Evolutionary conservation across 2,888 invertebrate species (phyloP).

Genomic region (Phaonia tiefii): DNA sequence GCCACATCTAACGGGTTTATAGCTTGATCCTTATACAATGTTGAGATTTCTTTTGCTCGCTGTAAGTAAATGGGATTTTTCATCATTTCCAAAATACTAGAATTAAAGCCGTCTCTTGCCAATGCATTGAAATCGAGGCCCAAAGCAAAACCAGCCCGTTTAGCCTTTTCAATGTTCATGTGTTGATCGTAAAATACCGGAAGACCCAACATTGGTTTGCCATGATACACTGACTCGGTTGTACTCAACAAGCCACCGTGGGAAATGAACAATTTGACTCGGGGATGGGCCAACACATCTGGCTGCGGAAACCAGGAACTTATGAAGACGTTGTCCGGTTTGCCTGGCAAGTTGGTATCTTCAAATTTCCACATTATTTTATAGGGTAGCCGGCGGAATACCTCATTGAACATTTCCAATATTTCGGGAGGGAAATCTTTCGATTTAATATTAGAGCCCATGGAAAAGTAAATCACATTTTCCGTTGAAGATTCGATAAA

Average conservation of each 20-base stretch:
- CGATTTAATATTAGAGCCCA: conserved; percentile 71
- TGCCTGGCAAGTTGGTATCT: conserved; percentile 53
- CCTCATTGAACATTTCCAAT: conserved; percentile 57
- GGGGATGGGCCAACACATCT: conserved; percentile 80
- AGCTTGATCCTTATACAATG: conserved; percentile 76
- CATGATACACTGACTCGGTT: conserved; percentile 80
- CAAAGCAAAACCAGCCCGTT: conserved; percentile 75
- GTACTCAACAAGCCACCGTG: conserved; percentile 82
- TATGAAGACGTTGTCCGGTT: conserved; percentile 74
- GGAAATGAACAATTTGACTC: conserved; percentile 81
- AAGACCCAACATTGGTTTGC: conserved; percentile 80
- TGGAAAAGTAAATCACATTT: conserved; percentile 74
- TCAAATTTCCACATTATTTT: conserved; percentile 73
- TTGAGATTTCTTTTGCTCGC: conserved; percentile 69
- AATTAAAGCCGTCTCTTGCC: conserved; percentile 26
- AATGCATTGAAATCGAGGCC: conserved; percentile 67
- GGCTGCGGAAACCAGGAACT: conserved; percentile 79
- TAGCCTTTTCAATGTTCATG: conserved; percentile 75
- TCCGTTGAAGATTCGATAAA: conserved; percentile 72
- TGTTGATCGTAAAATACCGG: conserved; percentile 79
- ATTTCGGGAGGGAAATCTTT: conserved; percentile 67
- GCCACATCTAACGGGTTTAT: conserved; percentile 72
- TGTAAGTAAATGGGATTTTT: conserved; percentile 68
- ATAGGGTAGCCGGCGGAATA: conserved; percentile 69
- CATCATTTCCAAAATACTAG: conserved; percentile 47